Base-by-base conservation (phyloP, 1,140 invertebrate species). In the Ctenoplectra terminalis region DNA sequence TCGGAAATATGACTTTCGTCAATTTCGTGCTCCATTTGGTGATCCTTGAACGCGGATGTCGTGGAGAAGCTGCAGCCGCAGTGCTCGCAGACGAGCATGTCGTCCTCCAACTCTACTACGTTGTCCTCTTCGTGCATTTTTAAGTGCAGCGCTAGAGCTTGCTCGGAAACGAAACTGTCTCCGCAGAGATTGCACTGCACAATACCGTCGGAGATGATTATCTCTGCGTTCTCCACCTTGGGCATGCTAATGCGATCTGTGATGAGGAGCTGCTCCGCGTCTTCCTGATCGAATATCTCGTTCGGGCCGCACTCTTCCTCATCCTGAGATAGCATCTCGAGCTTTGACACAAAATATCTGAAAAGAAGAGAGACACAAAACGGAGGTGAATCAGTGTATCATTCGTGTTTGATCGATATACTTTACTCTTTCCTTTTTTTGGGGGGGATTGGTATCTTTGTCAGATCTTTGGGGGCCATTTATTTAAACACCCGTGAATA, bases 281-380 rank as follows among this genome's bases (percentile, higher is more conserved):
- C 86, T 46, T 81, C 87, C 20, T 87, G 87, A 34, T 71, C 83
- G 83, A 91, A 91, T 54, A 92, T 85, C 78, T 91, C 64, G 77
- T 82, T 86, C 63, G 82, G 74, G 78, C 79, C 31, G 83, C 72
- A 80, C 37, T 87, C 82, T 46, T 86, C 81, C 54, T 86, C 83
- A 79, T 85, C 88, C 88, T 87, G 75, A 64, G 84, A 46, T 75
- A 90, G 85, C 87, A 90, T 80, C 74, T 80, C 81, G 81, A 90
- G 87, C 87, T 92, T 92, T 86, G 92, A 80, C 76, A 92, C 91
- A 91, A 88, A 92, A 90, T 91, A 94, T 94, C 93, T 94, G 93
- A 67, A 93, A 94, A 93, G 84, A 93, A 93, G 89, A 92, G 90
- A 91, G 88, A 92, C 87, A 92, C 87, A 90, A 72, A 87, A 88